A percentile compares a stretch with the other conserved stretches of the same genome.
These are phyloP conservation scores for Mesochorus sp. DNA, from an alignment of 2,888 invertebrate species.

Conservation along the genomic window DNA sequence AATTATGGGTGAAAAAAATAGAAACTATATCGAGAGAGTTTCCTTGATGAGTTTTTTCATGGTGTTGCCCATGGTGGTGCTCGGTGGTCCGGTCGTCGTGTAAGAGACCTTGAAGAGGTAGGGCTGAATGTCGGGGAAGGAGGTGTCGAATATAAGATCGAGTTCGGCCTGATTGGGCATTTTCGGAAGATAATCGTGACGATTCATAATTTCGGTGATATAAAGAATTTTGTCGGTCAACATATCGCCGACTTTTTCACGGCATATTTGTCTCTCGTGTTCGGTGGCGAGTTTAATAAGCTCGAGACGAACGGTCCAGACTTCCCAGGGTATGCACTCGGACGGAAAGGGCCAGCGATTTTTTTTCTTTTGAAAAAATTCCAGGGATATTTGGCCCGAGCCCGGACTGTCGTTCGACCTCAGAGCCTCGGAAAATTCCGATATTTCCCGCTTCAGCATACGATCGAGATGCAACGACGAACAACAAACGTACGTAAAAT, in stretches of 20 bases:
- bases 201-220: constrained; percentile 97
- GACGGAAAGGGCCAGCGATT: constrained; percentile 93
- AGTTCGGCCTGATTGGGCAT: constrained; percentile 96
- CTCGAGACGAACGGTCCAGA: constrained; percentile 97
- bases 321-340: constrained; percentile 98
- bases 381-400: constrained; percentile 93
- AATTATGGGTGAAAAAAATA: no score
- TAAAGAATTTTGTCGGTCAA: constrained; percentile 96
- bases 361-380: constrained; percentile 96
- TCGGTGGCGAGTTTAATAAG: constrained; percentile 93
- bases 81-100: constrained; percentile 90
- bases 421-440: constrained; percentile 90
- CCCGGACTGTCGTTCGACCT: constrained; percentile 88
- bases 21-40: constrained; percentile 88
- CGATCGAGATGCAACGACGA: constrained; percentile 91
- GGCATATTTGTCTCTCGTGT: constrained; percentile 92
- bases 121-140: constrained; percentile 96
- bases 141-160: constrained; percentile 96
- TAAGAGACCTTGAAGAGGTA: constrained; percentile 97
- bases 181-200: constrained; percentile 97
- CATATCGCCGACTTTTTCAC: constrained; percentile 94
- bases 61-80: constrained; percentile 92
- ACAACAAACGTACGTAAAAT: constrained; percentile 98
- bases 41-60: constrained; percentile 95
- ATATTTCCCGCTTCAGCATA: constrained; percentile 89